Evolutionary conservation across 2,113 vertebrate genomes (phyloP), one percentile per base, ranked within the genome.

Genomic region (Asarcornis scutulata): DNA sequence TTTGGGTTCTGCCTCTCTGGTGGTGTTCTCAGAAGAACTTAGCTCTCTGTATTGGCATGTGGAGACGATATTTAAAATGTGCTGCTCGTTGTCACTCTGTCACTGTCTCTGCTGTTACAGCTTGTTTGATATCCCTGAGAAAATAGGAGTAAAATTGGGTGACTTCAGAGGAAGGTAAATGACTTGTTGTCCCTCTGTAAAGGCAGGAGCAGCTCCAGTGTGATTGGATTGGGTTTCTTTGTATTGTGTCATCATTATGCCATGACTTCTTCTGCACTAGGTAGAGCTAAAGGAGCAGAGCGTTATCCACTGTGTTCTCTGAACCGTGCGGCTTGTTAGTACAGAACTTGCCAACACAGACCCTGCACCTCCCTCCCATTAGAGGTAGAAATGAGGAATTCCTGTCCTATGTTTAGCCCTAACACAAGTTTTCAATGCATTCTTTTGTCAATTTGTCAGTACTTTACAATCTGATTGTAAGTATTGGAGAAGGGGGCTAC

Each of bases 281-380:
- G 66, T 79, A 92, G 62, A 52, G 90, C 68, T 48, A 2, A 8
- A 26, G 8, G 12, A n/a, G 55, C 69, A 3, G 71, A 9, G 13
- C 6, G 22, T 6, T 0, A 9, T 6, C 29, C 60, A 42, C 23
- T 4, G 0, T 1, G 2, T 20, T 27, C 32, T 40, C 68, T 6
- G 0, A 2, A 0, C 53, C 2, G 9, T 6, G 34, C 0, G 0
- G 16, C 13, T 72, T 31, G 12, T 13, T 42, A 31, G 76, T 1
- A 4, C 20, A 5, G 48, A 13, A 32, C 27, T 50, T 14, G 11
- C 59, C 18, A 3, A 4, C 21, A 3, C 2, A 18, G 42, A 3
- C 38, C 42, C 62, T 0, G 9, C 7, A 4, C n/a, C 66, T 63
- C 73, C 29, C 50, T 34, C 29, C 15, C 9, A 14, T 4, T 2